Conservation (phyloP, 2,888 invertebrate genomes). For the Sphinx pinastri region DNA sequence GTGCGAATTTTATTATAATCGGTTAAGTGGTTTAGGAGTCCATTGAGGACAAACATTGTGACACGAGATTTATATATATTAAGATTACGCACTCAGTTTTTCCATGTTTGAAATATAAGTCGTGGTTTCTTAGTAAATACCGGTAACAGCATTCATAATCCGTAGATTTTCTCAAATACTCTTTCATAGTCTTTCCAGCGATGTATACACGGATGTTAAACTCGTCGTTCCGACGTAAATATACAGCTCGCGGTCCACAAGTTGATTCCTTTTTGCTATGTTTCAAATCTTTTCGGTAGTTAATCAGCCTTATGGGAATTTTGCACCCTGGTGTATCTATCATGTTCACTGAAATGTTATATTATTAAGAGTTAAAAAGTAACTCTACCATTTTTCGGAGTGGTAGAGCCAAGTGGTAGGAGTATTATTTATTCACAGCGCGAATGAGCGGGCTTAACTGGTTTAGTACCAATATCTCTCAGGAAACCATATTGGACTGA, state of each 20-base stretch:
- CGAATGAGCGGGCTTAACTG: too few species aligned
- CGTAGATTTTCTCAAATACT: conserved; percentile 49
- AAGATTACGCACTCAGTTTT: conserved; percentile 4
- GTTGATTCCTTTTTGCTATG: conserved; percentile 34
- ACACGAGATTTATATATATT: neutral
- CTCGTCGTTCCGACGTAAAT: conserved; percentile 54
- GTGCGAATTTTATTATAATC: too few species aligned
- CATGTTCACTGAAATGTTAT: conserved; percentile 53
- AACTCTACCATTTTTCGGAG: too few species aligned
- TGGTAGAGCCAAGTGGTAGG: too few species aligned
- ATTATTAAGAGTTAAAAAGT: neutral
- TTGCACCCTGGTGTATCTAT: conserved; percentile 65
- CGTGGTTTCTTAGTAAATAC: conserved; percentile 47
- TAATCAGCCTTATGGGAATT: conserved; percentile 59
- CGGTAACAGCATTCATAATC: conserved; percentile 65
- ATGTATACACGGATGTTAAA: conserved; percentile 56
- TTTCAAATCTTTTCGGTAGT: conserved; percentile 48
- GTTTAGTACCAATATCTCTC: too few species aligned
- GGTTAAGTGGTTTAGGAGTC: too few species aligned
- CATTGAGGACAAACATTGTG: too few species aligned
- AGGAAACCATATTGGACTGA: too few species aligned
- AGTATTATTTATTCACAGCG: too few species aligned
- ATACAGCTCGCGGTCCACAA: conserved; percentile 66
- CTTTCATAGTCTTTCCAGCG: conserved; percentile 51
- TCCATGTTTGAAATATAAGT: conserved; percentile 18